Conservation (phyloP, 2,113 vertebrate species). For the Otis tarda region DNA sequence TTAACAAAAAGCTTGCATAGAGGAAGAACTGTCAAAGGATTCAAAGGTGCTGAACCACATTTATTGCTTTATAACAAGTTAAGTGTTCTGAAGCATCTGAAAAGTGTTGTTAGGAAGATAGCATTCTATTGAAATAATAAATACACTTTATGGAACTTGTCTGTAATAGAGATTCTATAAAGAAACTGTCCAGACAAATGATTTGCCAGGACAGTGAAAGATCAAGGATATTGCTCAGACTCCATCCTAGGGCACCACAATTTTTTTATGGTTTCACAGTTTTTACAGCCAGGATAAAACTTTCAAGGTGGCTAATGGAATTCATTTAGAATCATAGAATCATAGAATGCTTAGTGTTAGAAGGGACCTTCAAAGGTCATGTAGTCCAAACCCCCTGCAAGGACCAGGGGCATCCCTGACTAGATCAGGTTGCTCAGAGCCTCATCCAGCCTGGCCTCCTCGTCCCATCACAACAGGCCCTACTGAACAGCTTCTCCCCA, state of each 20-base stretch:
- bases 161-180: background rate
- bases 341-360: no score
- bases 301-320: background rate
- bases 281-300: background rate
- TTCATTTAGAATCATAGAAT: background rate
- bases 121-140: background rate
- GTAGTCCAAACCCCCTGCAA: no score
- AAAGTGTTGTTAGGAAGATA: background rate
- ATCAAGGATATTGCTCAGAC: background rate
- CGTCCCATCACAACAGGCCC: no score
- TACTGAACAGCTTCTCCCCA: no score
- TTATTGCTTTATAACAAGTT: background rate
- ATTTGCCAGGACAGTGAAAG: background rate
- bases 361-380: no score
- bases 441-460: no score
- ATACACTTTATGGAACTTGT: background rate
- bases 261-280: background rate
- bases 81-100: background rate
- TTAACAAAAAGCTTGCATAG: background rate
- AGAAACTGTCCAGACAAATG: background rate
- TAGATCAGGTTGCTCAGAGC: no score
- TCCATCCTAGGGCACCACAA: background rate
- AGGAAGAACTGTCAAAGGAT: background rate
- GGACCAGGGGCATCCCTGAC: no score
- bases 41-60: background rate